A percentile compares a stretch with the other conserved stretches of the same genome.
phyloP scores from a whole-genome alignment of 2,888 invertebrate species.

The Dicyrtomina minuta region DNA sequence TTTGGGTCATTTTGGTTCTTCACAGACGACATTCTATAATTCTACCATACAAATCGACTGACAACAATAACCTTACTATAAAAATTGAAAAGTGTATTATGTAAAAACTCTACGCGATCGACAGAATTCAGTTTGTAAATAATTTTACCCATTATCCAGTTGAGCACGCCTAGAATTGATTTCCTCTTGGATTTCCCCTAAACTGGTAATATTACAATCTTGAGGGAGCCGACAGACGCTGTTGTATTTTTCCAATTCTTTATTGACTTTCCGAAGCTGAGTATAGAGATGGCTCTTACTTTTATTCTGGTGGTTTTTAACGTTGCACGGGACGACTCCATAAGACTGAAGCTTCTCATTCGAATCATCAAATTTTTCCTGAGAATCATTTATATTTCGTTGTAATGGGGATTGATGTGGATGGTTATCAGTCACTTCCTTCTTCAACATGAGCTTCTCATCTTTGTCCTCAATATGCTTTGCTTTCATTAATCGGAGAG shows the following conservation, averaged over 20 bases:
- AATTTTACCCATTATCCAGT: too few relatives aligned
- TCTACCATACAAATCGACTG: too few relatives aligned
- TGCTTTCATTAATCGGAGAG: neutral
- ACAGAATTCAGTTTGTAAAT: too few relatives aligned
- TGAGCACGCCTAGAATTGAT: neutral
- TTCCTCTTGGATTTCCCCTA: neutral
- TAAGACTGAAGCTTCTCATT: neutral
- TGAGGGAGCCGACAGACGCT: neutral
- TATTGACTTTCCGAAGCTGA: neutral
- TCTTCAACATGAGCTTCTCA: too few relatives aligned
- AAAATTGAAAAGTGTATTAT: too few relatives aligned
- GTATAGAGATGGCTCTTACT: neutral
- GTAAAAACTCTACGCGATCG: too few relatives aligned
- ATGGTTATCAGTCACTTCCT: too few relatives aligned
- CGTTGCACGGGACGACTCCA: neutral
- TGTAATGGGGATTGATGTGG: too few relatives aligned
- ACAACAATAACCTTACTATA: too few relatives aligned
- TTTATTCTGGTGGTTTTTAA: neutral
- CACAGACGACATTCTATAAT: too few relatives aligned
- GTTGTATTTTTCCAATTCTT: constrained; percentile 9
- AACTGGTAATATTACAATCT: neutral
- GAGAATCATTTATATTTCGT: neutral
- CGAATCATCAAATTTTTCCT: neutral
- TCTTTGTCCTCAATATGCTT: neutral
- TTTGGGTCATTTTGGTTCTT: too few relatives aligned